phyloP scores from a whole-genome alignment of 2,797 vertebrate genomes.

The Tachyglossus aculeatus region DNA sequence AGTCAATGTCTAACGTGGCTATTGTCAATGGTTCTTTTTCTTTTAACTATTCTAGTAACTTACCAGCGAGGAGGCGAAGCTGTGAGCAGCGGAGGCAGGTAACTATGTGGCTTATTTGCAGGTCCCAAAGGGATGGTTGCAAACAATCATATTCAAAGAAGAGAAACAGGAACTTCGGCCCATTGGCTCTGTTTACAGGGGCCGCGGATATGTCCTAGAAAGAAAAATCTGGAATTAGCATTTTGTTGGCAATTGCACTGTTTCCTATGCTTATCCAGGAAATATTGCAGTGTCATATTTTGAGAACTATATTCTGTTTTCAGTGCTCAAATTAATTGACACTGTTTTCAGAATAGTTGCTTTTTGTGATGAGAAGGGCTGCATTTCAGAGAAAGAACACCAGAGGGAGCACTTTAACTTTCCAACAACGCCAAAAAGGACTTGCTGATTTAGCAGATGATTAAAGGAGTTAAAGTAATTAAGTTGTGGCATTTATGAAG shows the following conservation, averaged over 20 bases:
- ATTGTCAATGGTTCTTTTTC: conserved; percentile 45
- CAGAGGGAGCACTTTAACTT: conserved; percentile 86
- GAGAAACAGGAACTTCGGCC: too few species aligned
- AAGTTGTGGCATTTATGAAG: conserved; percentile 62
- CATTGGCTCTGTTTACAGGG: neutral
- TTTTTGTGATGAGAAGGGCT: conserved; percentile 10
- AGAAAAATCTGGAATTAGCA: neutral
- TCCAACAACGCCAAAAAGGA: conserved; percentile 45
- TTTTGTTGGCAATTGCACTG: neutral
- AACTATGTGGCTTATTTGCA: conserved; percentile 71
- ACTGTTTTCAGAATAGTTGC: neutral
- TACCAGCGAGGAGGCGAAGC: conserved; percentile 98
- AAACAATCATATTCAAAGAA: neutral
- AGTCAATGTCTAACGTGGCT: conserved; percentile 15
- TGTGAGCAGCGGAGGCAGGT: conserved; percentile 97
- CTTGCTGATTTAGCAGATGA: conserved; percentile 32
- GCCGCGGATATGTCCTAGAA: neutral
- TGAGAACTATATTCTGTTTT: neutral
- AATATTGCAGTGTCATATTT: conserved; percentile 16
- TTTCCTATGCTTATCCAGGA: conserved; percentile 16
- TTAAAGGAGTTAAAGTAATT: conserved; percentile 68
- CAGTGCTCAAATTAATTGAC: neutral
- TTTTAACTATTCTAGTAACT: conserved; percentile 84
- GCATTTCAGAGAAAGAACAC: conserved; percentile 67
- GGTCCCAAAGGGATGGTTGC: conserved; percentile 21